Evolutionary conservation across 1,140 invertebrate genomes (phyloP).

Genomic region (Agrypnia vestita): DNA sequence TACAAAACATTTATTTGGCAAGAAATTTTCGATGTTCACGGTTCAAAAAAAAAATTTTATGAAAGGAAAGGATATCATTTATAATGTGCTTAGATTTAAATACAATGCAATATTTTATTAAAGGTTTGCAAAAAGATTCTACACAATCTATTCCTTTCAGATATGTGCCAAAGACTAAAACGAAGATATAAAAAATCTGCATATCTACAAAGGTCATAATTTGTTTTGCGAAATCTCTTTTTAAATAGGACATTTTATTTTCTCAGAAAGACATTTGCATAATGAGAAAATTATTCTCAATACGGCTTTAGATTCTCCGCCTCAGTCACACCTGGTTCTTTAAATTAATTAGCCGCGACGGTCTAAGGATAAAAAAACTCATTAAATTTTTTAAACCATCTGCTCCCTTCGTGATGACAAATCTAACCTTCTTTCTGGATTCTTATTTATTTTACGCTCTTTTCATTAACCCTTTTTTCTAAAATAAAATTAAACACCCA

Average conservation of each 20-base stretch:
- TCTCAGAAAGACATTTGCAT: conserved; percentile 47
- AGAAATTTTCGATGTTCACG: no score
- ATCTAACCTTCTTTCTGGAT: conserved; percentile 31
- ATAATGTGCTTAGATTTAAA: no score
- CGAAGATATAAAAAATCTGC: not conserved
- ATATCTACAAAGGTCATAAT: conserved; percentile 20
- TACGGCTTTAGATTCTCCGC: conserved; percentile 50
- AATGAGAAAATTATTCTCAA: conserved; percentile 44
- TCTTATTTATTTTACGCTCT: conserved; percentile 49
- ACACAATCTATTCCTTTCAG: no score
- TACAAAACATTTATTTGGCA: no score
- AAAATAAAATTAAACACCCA: conserved; percentile 28
- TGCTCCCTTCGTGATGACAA: conserved; percentile 46
- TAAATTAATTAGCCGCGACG: conserved; percentile 58
- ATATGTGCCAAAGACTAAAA: not conserved
- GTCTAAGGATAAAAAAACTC: conserved; percentile 57
- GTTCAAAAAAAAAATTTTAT: no score
- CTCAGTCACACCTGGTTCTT: conserved; percentile 58
- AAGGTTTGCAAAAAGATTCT: no score
- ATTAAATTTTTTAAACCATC: conserved; percentile 58
- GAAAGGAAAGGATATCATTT: no score
- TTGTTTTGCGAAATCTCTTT: conserved; percentile 30
- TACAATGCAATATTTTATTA: no score
- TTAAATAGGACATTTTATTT: conserved; percentile 44
- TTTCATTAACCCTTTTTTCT: conserved; percentile 49